Evolutionary conservation across 2,113 vertebrate species (phyloP), one percentile per base, ranked within the genome.

Genomic region (Oenanthe oenanthe): DNA sequence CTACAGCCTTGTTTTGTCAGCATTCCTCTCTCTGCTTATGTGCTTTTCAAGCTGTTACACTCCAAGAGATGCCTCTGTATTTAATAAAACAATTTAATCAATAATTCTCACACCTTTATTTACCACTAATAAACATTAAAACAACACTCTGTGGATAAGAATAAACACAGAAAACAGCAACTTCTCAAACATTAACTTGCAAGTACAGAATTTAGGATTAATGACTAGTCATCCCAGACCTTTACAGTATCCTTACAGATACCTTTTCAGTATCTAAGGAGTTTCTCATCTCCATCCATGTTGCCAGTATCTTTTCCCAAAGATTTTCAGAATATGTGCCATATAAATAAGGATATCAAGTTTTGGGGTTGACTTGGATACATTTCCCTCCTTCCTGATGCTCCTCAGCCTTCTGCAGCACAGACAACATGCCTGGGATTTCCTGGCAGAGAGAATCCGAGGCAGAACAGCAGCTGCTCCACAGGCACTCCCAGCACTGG

Each of bases 61-160:
- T n/a, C 18, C 4, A 77, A 75, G 47, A 74, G 11, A 85, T 57
- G 13, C 12, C 34, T 40, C 31, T 67, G 48, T 71, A 91, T 67
- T 88, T 73, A 31, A 67, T 68, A 74, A 75, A 88, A 19, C 17
- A 85, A 56, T 74, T 47, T 61, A 74, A 72, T 76, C 77, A 85
- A 79, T 32, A 82, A 47, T n/a, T 83, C 17, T 65, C 32, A 70
- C 9, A 21, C 70, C 82, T 94, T 90, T 93, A 92, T 93, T 95
- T 61, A 83, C n/a, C n/a, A 85, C 51, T 91, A 56, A 80, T 60
- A 83, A 92, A 66, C 58, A 92, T 36, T 45, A 72, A 85, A 94
- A 51, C 54, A 96, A 47, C 16, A 80, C 25, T 45, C 57, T 85
- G 29, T n/a, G 7, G 19, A n/a, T 90, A 89, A 58, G 32, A 92